phyloP scores from a whole-genome alignment of 2,888 invertebrate genomes.

The Nemapogon koenigi region DNA sequence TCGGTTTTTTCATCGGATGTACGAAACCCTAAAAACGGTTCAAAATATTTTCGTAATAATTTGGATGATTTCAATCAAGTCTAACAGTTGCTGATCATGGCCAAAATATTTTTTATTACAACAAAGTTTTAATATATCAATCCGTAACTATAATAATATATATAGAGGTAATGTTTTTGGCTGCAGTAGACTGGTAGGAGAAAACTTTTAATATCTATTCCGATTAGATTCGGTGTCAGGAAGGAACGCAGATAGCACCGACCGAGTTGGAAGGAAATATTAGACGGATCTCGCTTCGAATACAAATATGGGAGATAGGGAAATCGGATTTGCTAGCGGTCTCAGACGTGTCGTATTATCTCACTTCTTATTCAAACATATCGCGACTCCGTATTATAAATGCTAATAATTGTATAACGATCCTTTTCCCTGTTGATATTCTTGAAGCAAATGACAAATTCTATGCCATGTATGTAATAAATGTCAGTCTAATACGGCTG shows the following conservation, averaged over 20 bases:
- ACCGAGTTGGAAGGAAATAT: slow-evolving; percentile 60
- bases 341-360: slow-evolving; percentile 58
- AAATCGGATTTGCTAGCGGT: slow-evolving; percentile 58
- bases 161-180: slow-evolving; percentile 1
- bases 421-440: background rate
- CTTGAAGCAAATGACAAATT: slow-evolving; percentile 8
- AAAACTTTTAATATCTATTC: slow-evolving; percentile 65
- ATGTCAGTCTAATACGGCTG: too few species aligned
- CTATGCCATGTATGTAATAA: too few species aligned
- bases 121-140: slow-evolving; percentile 22
- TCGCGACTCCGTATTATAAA: slow-evolving; percentile 41
- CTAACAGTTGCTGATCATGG: too few species aligned
- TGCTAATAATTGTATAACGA: slow-evolving; percentile 7
- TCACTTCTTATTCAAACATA: slow-evolving; percentile 44
- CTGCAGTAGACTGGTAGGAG: slow-evolving; percentile 18
- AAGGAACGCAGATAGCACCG: slow-evolving; percentile 57
- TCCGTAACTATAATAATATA: background rate
- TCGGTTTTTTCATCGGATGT: too few species aligned
- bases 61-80: too few species aligned
- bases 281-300: slow-evolving; percentile 60
- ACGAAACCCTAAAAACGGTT: too few species aligned
- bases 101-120: too few species aligned
- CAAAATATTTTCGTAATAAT: too few species aligned
- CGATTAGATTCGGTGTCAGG: slow-evolving; percentile 65
- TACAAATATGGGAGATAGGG: slow-evolving; percentile 63